These are phyloP conservation scores for Dryococelus australis DNA, from an alignment of 2,888 invertebrate genomes.

Conservation along the genomic window DNA sequence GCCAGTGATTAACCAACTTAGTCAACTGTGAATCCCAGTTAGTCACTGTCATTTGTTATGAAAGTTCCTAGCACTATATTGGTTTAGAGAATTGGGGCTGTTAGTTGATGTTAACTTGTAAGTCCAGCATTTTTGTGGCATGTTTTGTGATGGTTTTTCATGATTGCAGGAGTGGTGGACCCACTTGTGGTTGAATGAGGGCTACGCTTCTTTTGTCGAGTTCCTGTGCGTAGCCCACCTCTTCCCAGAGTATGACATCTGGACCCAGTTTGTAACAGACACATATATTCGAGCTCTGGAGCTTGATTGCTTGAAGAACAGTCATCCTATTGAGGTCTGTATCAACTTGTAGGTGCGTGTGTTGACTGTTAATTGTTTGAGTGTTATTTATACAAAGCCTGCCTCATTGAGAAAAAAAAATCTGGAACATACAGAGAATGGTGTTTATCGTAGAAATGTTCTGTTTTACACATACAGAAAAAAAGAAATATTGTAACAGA, in stretches of 20 bases:
- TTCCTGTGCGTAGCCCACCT: slow-evolving; percentile 91
- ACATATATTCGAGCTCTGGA: slow-evolving; percentile 85
- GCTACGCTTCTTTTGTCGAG: slow-evolving; percentile 95
- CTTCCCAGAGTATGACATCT: slow-evolving; percentile 95
- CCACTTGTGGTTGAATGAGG: slow-evolving; percentile 95
- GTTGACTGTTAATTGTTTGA: neutral
- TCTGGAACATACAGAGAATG: neutral
- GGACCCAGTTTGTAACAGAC: slow-evolving; percentile 95
- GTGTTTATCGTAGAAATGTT: neutral
- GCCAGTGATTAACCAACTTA: no score
- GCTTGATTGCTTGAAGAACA: slow-evolving; percentile 87
- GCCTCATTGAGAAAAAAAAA: neutral
- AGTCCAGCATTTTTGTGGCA: neutral
- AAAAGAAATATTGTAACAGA: no score
- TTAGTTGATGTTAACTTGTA: neutral
- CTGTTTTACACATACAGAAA: no score
- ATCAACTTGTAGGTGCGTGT: neutral
- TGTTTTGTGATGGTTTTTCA: slow-evolving; percentile 27
- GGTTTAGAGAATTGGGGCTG: no score
- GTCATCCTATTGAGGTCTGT: slow-evolving; percentile 92
- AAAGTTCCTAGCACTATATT: no score
- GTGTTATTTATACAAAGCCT: neutral
- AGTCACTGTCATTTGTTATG: no score
- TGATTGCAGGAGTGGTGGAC: slow-evolving; percentile 89
- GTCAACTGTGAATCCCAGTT: no score